These are phyloP conservation scores for Crotalus viridis DNA, from an alignment of 2,113 vertebrate species.

Conservation along the genomic window DNA sequence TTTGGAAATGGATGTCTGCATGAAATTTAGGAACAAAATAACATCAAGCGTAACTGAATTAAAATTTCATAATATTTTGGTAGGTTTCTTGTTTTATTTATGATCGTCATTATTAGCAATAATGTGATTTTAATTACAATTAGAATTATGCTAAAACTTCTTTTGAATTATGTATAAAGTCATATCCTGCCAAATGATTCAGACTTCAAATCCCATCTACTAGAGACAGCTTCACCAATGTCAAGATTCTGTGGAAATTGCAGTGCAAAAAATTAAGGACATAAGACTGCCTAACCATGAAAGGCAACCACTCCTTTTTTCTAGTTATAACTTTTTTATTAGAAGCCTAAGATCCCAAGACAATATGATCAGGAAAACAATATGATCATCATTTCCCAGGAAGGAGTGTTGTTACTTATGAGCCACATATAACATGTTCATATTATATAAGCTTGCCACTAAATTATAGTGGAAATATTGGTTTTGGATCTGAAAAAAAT, in stretches of 20 bases:
- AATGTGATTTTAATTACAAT: not conserved
- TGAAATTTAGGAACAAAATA: slow-evolving; percentile 2
- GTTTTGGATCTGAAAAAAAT: not conserved
- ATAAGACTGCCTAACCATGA: not conserved
- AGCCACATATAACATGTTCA: not conserved
- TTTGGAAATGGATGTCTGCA: not conserved
- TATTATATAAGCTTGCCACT: not conserved
- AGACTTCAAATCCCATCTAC: not conserved
- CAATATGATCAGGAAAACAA: not conserved
- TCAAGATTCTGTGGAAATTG: not conserved
- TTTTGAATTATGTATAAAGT: not conserved
- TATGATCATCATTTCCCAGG: not conserved
- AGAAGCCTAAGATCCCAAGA: not conserved
- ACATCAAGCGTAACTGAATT: not conserved
- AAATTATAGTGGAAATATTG: not conserved
- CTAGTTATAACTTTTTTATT: not conserved
- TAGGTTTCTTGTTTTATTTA: slow-evolving; percentile 12
- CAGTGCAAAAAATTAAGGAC: not conserved
- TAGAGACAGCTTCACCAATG: not conserved
- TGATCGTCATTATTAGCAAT: not conserved
- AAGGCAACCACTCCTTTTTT: not conserved
- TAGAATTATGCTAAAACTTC: not conserved
- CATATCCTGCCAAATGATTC: not conserved
- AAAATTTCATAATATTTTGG: slow-evolving; percentile 17
- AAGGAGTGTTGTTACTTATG: not conserved